phyloP scores from a whole-genome alignment of 2,797 vertebrate species.

The Phataginus tricuspis region DNA sequence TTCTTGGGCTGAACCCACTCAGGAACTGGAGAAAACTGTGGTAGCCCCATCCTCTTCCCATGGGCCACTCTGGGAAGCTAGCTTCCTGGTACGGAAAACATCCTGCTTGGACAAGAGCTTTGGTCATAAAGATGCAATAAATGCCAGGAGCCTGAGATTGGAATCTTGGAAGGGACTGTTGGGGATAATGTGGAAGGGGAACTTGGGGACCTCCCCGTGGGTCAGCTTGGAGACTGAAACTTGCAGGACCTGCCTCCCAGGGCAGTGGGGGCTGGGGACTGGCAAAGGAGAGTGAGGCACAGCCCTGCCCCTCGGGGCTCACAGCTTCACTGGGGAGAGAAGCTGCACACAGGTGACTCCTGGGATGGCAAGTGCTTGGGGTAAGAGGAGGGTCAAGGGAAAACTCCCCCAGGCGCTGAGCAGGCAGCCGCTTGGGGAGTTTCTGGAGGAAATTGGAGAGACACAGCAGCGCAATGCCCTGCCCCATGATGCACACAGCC shows the following conservation, averaged over 20 bases:
- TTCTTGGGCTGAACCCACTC: background rate
- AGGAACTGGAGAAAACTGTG: background rate
- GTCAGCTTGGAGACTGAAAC: background rate
- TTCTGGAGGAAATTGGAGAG: background rate
- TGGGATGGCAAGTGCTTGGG: background rate
- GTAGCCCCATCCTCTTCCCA: background rate
- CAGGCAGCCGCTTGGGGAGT: background rate
- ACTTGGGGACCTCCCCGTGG: background rate
- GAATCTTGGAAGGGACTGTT: slow-evolving; percentile 4
- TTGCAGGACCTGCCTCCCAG: background rate
- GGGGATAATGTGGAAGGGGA: background rate
- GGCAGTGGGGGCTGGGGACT: too few species aligned
- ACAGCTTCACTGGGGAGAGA: background rate
- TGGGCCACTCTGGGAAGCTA: background rate
- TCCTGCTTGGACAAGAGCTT: slow-evolving; percentile 17
- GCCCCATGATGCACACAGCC: background rate
- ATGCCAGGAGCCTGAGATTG: background rate
- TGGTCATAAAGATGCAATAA: slow-evolving; percentile 54
- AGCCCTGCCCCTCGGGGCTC: background rate
- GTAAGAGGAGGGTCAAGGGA: background rate
- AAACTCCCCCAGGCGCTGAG: background rate
- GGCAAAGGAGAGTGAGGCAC: background rate
- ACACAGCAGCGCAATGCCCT: background rate
- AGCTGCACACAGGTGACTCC: background rate
- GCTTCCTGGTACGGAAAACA: slow-evolving; percentile 54